Evolutionary conservation across 1,140 invertebrate genomes (phyloP), one percentile per base, ranked within the genome.

Genomic region (Tenebrio molitor): DNA sequence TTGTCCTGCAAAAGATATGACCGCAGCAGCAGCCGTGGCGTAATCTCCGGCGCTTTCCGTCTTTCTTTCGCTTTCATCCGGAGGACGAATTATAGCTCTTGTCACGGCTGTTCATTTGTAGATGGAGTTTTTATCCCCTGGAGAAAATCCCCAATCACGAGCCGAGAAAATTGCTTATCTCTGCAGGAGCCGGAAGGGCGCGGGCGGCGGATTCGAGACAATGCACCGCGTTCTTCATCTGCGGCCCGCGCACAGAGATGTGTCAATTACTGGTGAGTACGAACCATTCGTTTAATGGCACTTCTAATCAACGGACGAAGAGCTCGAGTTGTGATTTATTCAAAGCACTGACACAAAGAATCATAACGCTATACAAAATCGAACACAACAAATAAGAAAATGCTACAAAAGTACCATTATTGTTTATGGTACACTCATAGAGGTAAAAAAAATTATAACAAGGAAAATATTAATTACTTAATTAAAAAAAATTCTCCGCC

Each of bases 41-140:
- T 72, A 72, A 72, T 63, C 70, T 65, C 70, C 39, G 29, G 33
- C 50, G 58, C 62, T 72, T 72, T 70, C 62, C 62, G 69, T 78
- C 76, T 78, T 78, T 77, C 78, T 76, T 73, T 74, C 76, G 77
- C 76, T 79, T 78, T 77, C 78, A 77, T 75, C 76, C 76, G 73
- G 76, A 74, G 74, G 84, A 88, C 86, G 87, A 89, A 89, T 89
- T 89, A 89, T 89, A 86, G 87, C 88, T 86, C 88, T 89, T 89
- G 88, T 89, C 88, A 89, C 88, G 88, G 86, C 85, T 88, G 88
- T 89, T 89, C 88, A 89, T 89, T 89, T 89, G 88, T 89, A 89
- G 88, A 89, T 89, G 88, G 88, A 89, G 88, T 89, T 89, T 88
- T 88, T 87, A 86, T 86, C 86, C 88, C 88, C 88, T 78, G 79